Percentiles rank a stretch among this genome's conserved stretches.
Conservation (phyloP, 2,797 vertebrate genomes). For the Setipinna tenuifilis region DNA sequence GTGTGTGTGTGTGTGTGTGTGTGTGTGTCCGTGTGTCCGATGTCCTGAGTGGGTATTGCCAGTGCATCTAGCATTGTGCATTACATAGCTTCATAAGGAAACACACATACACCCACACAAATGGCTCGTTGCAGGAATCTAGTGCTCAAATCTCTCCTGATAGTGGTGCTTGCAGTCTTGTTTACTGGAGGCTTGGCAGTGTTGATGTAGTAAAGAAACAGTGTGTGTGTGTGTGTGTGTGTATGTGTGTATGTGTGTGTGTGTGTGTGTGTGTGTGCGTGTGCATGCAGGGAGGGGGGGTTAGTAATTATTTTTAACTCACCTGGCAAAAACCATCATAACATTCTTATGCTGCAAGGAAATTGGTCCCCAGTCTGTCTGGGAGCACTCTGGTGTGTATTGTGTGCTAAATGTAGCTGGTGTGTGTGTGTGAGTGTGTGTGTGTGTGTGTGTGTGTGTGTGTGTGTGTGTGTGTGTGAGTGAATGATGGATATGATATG, state of each 20-base stretch:
- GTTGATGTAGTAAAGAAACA: no score
- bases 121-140: neutral
- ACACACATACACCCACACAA: neutral
- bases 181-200: neutral
- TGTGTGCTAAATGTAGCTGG: no score
- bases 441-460: conserved; percentile 4
- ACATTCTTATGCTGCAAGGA: neutral
- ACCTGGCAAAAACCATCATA: neutral
- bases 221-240: no score
- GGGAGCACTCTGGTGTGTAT: neutral
- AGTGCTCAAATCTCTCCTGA: neutral
- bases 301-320: neutral
- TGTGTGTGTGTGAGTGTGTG: no score
- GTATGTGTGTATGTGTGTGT: no score
- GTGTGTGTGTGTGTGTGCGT: no score
- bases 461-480: neutral
- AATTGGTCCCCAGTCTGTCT: neutral
- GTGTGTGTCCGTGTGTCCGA: no score
- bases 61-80: no score
- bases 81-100: no score
- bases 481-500: no score
- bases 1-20: no score
- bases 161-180: neutral
- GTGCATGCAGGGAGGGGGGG: neutral
- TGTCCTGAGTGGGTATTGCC: no score